Base-by-base conservation (phyloP, 1,140 invertebrate species). In the Caenorhabditis briggsae region DNA sequence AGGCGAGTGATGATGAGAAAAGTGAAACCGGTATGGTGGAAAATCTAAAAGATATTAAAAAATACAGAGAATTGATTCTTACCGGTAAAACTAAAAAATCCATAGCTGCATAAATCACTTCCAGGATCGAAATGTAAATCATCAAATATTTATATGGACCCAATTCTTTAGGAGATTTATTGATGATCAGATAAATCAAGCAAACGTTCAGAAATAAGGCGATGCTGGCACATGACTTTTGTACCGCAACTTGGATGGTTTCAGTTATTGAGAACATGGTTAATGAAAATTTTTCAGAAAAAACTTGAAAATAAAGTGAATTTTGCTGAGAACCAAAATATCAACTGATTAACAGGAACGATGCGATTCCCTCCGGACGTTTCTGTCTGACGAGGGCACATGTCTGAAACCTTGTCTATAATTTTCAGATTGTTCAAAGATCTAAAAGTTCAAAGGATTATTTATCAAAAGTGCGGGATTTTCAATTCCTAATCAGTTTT, bases 61-160 rank as follows among this genome's bases (percentile, higher is more conserved):
- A 50, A 50, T 14, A 50, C 3, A 50, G 9, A 14, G 50, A n/a
- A n/a, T n/a, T n/a, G 33, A 33, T 33, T 53, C 56, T 64, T 64
- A 64, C 59, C 59, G 59, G 59, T 2, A 8, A 33, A 25, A 86
- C 99, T 99, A 92, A 97, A 99, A 94, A 96, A 96, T 93, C 91
- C 9, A 64, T 23, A 11, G 33, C 33, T 64, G 59, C 20, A 16
- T 64, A 64, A 8, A 64, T 7, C 5, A 64, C 59, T 64, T 64
- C 59, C 5, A 64, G 59, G 33, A 25, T 33, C 1, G 59, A 64
- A 33, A 64, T 64, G 23, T 12, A 64, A 64, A 64, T 64, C 59
- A 64, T 64, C 25, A 64, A 64, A 64, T 33, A 64, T n/a, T 64
- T 64, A n/a, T 64, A 64, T 12, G 59, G 23, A 33, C 59, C 59